Percentiles rank a stretch among this genome's conserved stretches.
Conservation (phyloP, 2,888 invertebrate genomes). For the Bursaphelenchus okinawaensis region DNA sequence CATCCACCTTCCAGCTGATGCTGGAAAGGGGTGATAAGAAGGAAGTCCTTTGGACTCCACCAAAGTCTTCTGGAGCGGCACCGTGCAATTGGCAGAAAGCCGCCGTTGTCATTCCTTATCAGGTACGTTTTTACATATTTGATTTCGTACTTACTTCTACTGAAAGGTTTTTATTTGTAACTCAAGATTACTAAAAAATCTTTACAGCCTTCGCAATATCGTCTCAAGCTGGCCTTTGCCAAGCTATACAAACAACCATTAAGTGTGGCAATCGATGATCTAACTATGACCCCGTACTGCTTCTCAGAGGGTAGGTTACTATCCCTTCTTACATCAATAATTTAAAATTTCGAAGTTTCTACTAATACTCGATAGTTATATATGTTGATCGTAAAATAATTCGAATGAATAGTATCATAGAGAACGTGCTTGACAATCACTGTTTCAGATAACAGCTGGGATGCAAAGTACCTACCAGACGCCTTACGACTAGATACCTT, state of each 20-base stretch:
- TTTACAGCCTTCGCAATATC: constrained; percentile 21
- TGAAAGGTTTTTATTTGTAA: constrained; percentile 2
- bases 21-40: constrained; percentile 20
- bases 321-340: not conserved
- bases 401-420: too few species aligned
- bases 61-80: constrained; percentile 21
- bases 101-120: constrained; percentile 16
- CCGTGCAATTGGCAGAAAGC: constrained; percentile 34
- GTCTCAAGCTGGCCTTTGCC: constrained; percentile 31
- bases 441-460: not conserved
- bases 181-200: not conserved
- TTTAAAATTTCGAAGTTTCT: not conserved
- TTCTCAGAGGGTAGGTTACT: constrained; percentile 24
- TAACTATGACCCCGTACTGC: constrained; percentile 36
- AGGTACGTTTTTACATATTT: not conserved
- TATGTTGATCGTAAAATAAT: too few species aligned
- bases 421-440: too few species aligned
- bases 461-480: not conserved
- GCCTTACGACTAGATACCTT: not conserved
- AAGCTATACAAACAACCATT: constrained; percentile 36
- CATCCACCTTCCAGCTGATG: constrained; percentile 33
- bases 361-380: too few species aligned
- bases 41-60: constrained; percentile 31
- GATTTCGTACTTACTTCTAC: constrained; percentile 1
- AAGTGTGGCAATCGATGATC: constrained; percentile 35